These are phyloP conservation scores for Onychomys torridus DNA, from an alignment of 2,797 vertebrate species.

Conservation along the genomic window DNA sequence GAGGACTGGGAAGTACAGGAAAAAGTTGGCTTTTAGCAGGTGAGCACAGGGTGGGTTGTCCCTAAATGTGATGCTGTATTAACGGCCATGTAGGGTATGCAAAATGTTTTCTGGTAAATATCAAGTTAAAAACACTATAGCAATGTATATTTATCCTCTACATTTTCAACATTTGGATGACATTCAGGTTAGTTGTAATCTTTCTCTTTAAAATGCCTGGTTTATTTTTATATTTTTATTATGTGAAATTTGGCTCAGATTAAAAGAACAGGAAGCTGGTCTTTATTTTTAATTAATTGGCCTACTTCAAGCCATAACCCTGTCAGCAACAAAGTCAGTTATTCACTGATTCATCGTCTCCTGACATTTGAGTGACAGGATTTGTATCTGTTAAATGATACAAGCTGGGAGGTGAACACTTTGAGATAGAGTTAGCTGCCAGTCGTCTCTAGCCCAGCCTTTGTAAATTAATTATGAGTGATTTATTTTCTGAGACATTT, in stretches of 20 bases:
- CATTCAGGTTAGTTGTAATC: constrained; percentile 49
- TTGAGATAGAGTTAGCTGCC: neutral
- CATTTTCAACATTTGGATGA: constrained; percentile 42
- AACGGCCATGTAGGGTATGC: neutral
- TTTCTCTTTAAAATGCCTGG: constrained; percentile 24
- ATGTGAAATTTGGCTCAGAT: constrained; percentile 41
- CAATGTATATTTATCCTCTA: constrained; percentile 3
- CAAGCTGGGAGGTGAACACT: constrained; percentile 22
- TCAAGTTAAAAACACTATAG: neutral
- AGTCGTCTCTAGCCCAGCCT: neutral
- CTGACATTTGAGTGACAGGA: neutral
- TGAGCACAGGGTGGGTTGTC: neutral
- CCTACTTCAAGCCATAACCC: constrained; percentile 13
- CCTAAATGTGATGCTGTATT: neutral
- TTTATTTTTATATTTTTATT: neutral
- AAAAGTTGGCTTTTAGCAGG: constrained; percentile 21
- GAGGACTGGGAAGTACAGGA: neutral
- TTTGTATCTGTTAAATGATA: constrained; percentile 34
- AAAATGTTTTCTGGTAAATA: neutral
- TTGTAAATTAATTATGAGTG: constrained; percentile 43
- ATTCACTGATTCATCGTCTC: constrained; percentile 26
- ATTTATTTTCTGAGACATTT: constrained; percentile 44
- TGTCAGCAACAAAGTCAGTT: constrained; percentile 35
- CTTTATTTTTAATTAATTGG: constrained; percentile 67
- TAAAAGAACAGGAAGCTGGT: constrained; percentile 55